These are phyloP conservation scores for Mallotus villosus DNA, from an alignment of 2,797 vertebrate genomes.

Conservation along the genomic window DNA sequence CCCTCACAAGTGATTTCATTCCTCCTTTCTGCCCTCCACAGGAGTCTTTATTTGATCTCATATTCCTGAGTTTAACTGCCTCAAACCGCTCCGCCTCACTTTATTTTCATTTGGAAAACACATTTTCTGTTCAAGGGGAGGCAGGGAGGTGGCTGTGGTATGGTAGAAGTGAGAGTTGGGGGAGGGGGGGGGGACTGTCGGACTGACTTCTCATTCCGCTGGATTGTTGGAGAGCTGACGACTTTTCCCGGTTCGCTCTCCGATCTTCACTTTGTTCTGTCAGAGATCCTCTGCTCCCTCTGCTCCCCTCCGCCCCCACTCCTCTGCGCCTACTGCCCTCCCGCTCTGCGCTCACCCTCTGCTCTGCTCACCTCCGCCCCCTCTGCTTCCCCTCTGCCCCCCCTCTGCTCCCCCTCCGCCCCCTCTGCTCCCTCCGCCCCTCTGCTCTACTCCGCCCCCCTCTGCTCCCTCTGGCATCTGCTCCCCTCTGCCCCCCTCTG, in stretches of 20 bases:
- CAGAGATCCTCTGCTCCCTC: conserved; percentile 25
- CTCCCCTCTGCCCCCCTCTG: not conserved
- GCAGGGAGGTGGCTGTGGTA: conserved; percentile 55
- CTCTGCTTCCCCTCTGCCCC: no score
- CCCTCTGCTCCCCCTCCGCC: no score
- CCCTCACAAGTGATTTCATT: conserved; percentile 81
- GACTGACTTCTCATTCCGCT: conserved; percentile 55
- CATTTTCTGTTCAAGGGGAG: conserved; percentile 79
- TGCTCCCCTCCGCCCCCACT: no score
- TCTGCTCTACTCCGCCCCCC: no score
- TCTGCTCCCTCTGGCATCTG: not conserved
- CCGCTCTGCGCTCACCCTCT: no score
- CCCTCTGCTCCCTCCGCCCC: no score
- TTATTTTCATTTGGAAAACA: conserved; percentile 88
- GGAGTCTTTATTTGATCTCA: conserved; percentile 86
- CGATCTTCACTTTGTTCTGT: conserved; percentile 42
- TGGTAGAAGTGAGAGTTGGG: not conserved
- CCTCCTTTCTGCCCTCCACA: conserved; percentile 78
- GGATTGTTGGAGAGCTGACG: conserved; percentile 63
- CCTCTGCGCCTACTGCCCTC: no score
- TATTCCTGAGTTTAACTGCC: conserved; percentile 80
- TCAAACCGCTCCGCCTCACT: conserved; percentile 75
- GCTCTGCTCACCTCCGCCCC: no score
- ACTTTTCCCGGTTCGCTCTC: conserved; percentile 55
- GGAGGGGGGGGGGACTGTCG: conserved; percentile 54